Evolutionary conservation across 2,888 invertebrate genomes (phyloP).

Genomic region (Pandemis heparana): DNA sequence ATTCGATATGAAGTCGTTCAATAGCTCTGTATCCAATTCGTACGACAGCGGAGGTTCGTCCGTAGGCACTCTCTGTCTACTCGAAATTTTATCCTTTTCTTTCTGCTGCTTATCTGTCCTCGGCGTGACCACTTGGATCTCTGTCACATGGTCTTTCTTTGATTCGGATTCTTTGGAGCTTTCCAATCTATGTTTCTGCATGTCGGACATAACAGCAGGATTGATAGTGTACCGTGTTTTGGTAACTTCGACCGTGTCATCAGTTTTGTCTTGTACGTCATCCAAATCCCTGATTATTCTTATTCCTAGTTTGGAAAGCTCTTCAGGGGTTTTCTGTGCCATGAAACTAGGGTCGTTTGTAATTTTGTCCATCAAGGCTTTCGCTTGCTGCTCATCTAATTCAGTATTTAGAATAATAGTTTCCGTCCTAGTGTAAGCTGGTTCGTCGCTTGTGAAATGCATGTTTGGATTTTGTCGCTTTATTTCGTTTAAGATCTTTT

Average conservation of each 20-base stretch:
- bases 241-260: conserved; percentile 69
- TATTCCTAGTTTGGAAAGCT: conserved; percentile 75
- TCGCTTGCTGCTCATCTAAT: conserved; percentile 78
- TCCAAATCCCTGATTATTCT: conserved; percentile 76
- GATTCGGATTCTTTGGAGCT: conserved; percentile 53
- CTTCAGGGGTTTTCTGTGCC: conserved; percentile 77
- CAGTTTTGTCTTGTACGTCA: conserved; percentile 66
- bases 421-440: conserved; percentile 79
- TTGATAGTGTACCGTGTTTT: conserved; percentile 80
- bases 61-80: conserved; percentile 73
- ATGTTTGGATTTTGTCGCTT: conserved; percentile 79
- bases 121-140: conserved; percentile 89
- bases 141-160: conserved; percentile 88
- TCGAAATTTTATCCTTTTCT: conserved; percentile 71
- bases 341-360: conserved; percentile 80
- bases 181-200: conserved; percentile 67
- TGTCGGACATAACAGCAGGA: conserved; percentile 71
- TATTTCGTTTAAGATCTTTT: conserved; percentile 75
- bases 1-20: conserved; percentile 81
- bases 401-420: conserved; percentile 84
- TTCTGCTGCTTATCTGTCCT: conserved; percentile 69
- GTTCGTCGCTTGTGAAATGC: conserved; percentile 78
- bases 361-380: conserved; percentile 77
- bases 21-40: conserved; percentile 75
- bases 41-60: conserved; percentile 73